Percentiles rank a stretch among this genome's conserved stretches.
These are phyloP conservation scores for Mylabris sibirica DNA, from an alignment of 2,888 invertebrate species.

Conservation along the genomic window DNA sequence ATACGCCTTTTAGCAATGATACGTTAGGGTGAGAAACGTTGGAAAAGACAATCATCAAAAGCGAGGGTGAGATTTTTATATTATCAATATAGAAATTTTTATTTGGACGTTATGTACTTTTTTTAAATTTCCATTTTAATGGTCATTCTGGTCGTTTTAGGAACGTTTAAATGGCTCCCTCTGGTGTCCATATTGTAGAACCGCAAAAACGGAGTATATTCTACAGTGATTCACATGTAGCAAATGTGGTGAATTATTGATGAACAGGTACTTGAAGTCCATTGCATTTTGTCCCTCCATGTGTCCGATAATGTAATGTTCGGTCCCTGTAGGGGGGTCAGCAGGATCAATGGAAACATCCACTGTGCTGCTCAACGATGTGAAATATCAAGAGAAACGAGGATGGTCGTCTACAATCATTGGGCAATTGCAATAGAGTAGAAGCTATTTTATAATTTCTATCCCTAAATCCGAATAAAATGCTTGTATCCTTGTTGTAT, in stretches of 20 bases:
- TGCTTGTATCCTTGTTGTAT: constrained; percentile 10
- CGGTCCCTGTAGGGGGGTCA: constrained; percentile 44
- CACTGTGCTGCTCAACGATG: constrained; percentile 21
- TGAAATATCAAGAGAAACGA: constrained; percentile 8
- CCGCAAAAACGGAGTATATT: constrained; percentile 22
- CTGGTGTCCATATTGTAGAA: constrained; percentile 15
- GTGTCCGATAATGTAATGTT: constrained; percentile 50
- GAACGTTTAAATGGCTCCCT: constrained; percentile 19
- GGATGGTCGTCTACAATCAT: not conserved
- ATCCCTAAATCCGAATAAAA: constrained; percentile 32
- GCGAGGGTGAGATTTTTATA: not conserved
- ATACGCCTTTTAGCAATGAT: constrained; percentile 40
- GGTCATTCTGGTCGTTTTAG: constrained; percentile 3
- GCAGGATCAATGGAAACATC: constrained; percentile 45
- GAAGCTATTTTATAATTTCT: constrained; percentile 27
- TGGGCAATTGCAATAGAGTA: constrained; percentile 15
- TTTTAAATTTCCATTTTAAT: not conserved
- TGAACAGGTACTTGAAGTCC: constrained; percentile 59
- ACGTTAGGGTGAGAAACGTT: constrained; percentile 18
- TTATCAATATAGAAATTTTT: not conserved
- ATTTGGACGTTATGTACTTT: not conserved
- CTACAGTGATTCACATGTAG: constrained; percentile 55
- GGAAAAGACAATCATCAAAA: not conserved
- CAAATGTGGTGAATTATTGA: constrained; percentile 60
- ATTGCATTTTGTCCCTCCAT: constrained; percentile 41